Percentiles rank a stretch among this genome's conserved stretches.
phyloP scores from a whole-genome alignment of 2,113 vertebrate genomes.

The Hippocampus zosterae region DNA sequence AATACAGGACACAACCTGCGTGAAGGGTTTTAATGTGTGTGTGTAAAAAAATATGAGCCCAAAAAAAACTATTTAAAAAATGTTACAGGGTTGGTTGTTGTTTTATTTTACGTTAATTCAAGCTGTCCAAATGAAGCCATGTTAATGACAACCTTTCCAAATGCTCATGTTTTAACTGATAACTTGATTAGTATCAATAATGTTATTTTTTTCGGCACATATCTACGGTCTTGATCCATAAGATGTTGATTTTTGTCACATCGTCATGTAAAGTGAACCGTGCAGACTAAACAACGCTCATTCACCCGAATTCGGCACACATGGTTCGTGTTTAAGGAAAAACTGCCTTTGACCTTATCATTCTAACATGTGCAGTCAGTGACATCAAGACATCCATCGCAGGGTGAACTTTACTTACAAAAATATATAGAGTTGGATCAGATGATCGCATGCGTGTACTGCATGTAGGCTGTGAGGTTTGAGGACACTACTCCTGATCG shows the following conservation, averaged over 20 bases:
- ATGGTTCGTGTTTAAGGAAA: slow-evolving; percentile 50
- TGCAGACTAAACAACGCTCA: slow-evolving; percentile 63
- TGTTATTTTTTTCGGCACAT: slow-evolving; percentile 43
- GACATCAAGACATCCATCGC: slow-evolving; percentile 3
- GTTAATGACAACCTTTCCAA: slow-evolving; percentile 25
- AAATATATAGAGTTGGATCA: not conserved
- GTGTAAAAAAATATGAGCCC: not conserved
- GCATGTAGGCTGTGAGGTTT: not conserved
- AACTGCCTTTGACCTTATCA: slow-evolving; percentile 18
- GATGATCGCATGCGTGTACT: not conserved
- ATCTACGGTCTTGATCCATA: slow-evolving; percentile 33
- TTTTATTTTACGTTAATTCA: not conserved
- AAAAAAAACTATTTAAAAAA: not conserved
- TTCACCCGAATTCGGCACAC: slow-evolving; percentile 40
- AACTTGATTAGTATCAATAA: slow-evolving; percentile 52
- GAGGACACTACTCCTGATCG: not conserved
- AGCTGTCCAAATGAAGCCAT: slow-evolving; percentile 8
- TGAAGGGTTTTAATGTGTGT: not conserved
- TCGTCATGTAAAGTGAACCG: slow-evolving; percentile 60
- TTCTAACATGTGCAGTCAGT: slow-evolving; percentile 6
- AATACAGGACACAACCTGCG: not conserved
- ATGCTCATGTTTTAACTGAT: slow-evolving; percentile 33
- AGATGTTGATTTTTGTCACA: slow-evolving; percentile 63
- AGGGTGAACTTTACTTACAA: not conserved
- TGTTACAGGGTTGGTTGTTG: not conserved